Base-by-base conservation (phyloP, 64 coral and sea anemone species). In the Dendrophyllia cribrosa region DNA sequence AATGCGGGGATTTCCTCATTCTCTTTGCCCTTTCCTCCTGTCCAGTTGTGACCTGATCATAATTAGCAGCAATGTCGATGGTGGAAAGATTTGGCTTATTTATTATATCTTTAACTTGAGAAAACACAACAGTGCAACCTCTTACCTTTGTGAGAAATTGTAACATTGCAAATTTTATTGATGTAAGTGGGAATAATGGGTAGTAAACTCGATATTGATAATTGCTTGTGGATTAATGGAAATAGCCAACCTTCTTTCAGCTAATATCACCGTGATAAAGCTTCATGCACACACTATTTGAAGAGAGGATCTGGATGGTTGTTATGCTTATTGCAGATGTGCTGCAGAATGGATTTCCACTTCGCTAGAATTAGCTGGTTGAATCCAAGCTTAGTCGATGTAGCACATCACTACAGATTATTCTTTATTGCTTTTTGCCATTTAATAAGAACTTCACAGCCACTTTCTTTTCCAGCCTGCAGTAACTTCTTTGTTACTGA, bases 331-430 rank as follows among this genome's bases (percentile, higher is more conserved):
- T 77, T 89, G 15, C 24, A 10, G 17, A 89, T 16, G 22, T 89
- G 59, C 9, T 26, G 52, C 17, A 76, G 50, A 61, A 89, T 44
- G 22, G 87, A 89, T 5, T 75, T 74, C 87, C 72, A 89, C 71
- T 89, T 89, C 19, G 87, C 87, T 65, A 89, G 6, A 58, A 89
- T 89, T 2, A 89, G 72, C 4, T 20, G 20, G 23, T 23, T 58
- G 66, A 89, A 89, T n/a, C 72, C 87, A 46, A 23, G 46, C 51
- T 77, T 76, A 22, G 55, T 85, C 6, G 81, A 85, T 16, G 81
- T 66, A 20, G 61, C 61, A 66, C 81, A 85, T 59, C 81, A 85
- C 12, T 64, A 67, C 43, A 85, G 6, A 62, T 67, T 59, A 2
- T 19, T 25, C 11, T 58, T 19, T 24, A 85, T 85, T 4, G n/a